Conservation (phyloP, 1,140 invertebrate species). For the Papilio xuthus region DNA sequence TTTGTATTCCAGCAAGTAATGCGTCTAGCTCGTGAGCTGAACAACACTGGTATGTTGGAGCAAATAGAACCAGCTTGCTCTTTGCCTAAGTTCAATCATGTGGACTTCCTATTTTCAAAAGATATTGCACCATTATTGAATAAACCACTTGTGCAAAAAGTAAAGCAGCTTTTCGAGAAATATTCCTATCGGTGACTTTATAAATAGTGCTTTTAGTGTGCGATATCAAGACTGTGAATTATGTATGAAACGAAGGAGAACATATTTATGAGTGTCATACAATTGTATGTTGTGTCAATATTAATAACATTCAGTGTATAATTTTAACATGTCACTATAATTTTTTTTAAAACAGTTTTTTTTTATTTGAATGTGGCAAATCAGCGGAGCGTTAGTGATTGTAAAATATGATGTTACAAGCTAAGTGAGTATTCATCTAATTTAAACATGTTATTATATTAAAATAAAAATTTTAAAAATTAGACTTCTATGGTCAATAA, state of each 20-base stretch:
- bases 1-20: slow-evolving; percentile 63
- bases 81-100: slow-evolving; percentile 72
- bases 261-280: not conserved
- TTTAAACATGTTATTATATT: not conserved
- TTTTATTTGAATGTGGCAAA: too few relatives aligned
- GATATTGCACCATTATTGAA: slow-evolving; percentile 63
- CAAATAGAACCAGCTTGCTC: slow-evolving; percentile 51
- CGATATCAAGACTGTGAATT: not conserved
- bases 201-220: not conserved
- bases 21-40: slow-evolving; percentile 57
- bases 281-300: too few relatives aligned
- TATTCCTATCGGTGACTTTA: slow-evolving; percentile 45
- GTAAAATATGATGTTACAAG: not conserved
- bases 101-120: slow-evolving; percentile 68
- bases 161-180: slow-evolving; percentile 64
- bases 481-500: not conserved
- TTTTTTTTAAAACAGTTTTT: too few relatives aligned
- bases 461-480: too few relatives aligned
- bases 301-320: too few relatives aligned
- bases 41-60: slow-evolving; percentile 56
- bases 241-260: not conserved
- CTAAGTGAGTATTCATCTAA: not conserved
- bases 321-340: too few relatives aligned
- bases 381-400: not conserved
- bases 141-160: slow-evolving; percentile 54